Base-by-base conservation (phyloP, 2,888 invertebrate species). In the Pherbina coryleti region DNA sequence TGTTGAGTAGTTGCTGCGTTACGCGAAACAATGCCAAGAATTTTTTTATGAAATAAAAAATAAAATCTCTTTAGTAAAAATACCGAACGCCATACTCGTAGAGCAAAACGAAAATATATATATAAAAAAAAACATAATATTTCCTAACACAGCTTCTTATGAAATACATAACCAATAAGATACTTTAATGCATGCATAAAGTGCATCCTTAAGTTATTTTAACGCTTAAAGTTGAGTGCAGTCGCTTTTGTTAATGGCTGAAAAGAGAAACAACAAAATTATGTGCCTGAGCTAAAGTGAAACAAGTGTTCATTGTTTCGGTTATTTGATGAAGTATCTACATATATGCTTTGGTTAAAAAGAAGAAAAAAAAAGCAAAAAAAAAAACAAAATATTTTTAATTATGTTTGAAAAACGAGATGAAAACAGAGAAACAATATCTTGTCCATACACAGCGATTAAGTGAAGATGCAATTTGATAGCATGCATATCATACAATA, bases 1-100 rank as follows among this genome's bases (percentile, higher is more conserved):
- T 78, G 80, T 78, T 78, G 79, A 80, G 79, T 79, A 78, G 73
- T 66, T 66, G 76, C 79, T 77, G 44, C 19, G 70, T 60, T 60
- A 60, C 14, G 60, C 25, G 14, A 60, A 60, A 60, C 60, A 60
- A 60, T 60, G 25, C 28, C 25, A 60, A 28, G 60, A 14, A 22
- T 14, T 28, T 60, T 60, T 11, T 60, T 60, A 28, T 19, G 7
- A 22, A 28, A 22, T 8, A 57, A 57, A 57, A 25, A 60, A 60
- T 9, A 55, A 55, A 60, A 22, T 60, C 60, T 60, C 17, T 22
- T 22, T 2, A 60, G 25, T 14, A 28, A 60, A 17, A 19, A 28
- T 28, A 60, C 60, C 17, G 11, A 17, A 25, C 19, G 25, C 3
- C 14, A 28, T 60, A n/a, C n/a, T n/a, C n/a, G n/a, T n/a, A 4